Base-by-base conservation (phyloP, 2,113 vertebrate species). In the Protobothrops mucrosquamatus region DNA sequence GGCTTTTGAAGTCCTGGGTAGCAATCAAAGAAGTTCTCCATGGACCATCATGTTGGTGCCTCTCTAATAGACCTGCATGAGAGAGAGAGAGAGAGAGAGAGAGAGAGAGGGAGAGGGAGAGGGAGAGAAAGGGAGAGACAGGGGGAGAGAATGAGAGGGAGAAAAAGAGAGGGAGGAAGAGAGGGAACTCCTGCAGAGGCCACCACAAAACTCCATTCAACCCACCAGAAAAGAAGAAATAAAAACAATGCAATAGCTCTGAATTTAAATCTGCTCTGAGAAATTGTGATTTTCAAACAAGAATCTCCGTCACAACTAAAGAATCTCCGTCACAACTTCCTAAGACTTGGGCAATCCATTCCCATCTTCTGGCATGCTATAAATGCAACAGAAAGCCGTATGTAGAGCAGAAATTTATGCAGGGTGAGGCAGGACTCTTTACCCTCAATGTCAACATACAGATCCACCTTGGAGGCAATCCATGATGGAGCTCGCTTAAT, bases 261-360 rank as follows among this genome's bases (percentile, higher is more conserved):
- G n/a, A 1, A 1, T 92, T 61, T 24, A 24, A 26, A 11, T 1
- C 0, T 23, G 56, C 90, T 94, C 46, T 96, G 87, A 56, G 29
- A 55, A 46, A 4, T 39, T 23, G 1, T 59, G 56, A 3, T 86
- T 91, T 91, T 64, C 55, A 51, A 64, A 14, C 4, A 29, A 26
- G 8, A 22, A 46, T 64, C 43, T 85, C 20, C 26, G 3, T 4
- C 23, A 9, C 87, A 34, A 69, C 91, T 54, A 85, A 87, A 96
- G 92, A 22, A 8, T 14, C 87, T 85, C 96, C 55, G 92, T 94
- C 56, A 64, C 95, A 93, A 88, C 23, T 92, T 22, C 91, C 93
- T 0, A 0, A 92, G 87, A 92, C 88, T 15, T 69, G 89, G 88
- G 43, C 4, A 46, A 59, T 85, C 55, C n/a, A 85, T 56, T 59